Evolutionary conservation across 2,797 vertebrate genomes (phyloP).

Genomic region (Phoebastria nigripes): DNA sequence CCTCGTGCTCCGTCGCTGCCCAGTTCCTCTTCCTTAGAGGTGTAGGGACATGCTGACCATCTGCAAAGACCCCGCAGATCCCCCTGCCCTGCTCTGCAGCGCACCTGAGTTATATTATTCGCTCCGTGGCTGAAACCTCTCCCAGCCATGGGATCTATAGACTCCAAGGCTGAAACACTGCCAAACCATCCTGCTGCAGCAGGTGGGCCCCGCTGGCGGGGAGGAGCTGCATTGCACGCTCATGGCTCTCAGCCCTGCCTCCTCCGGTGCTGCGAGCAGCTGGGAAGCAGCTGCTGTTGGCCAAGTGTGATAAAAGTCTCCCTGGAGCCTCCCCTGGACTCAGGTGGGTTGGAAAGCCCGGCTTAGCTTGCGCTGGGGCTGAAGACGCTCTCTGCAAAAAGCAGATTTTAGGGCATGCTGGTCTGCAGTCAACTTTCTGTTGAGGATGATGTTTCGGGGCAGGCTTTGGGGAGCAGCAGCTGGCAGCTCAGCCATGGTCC

Average conservation of each 20-base stretch:
- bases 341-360: neutral
- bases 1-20: neutral
- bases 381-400: neutral
- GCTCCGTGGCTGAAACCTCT: neutral
- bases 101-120: neutral
- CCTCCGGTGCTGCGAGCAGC: neutral
- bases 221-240: neutral
- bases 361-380: neutral
- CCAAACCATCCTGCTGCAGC: neutral
- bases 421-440: neutral
- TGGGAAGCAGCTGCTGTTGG: neutral
- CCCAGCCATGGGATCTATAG: neutral
- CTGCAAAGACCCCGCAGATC: neutral
- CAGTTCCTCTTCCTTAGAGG: neutral
- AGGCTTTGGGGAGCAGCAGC: neutral
- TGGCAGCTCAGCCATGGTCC: neutral
- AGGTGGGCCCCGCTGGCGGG: neutral
- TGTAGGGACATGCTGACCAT: neutral
- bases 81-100: neutral
- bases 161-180: neutral
- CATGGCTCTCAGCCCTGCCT: neutral
- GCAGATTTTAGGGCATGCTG: neutral
- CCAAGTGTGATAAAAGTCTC: constrained; percentile 16
- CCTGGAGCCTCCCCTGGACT: neutral
- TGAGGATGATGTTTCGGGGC: neutral